phyloP scores from a whole-genome alignment of 2,113 vertebrate species.

The Spea multiplicata region DNA sequence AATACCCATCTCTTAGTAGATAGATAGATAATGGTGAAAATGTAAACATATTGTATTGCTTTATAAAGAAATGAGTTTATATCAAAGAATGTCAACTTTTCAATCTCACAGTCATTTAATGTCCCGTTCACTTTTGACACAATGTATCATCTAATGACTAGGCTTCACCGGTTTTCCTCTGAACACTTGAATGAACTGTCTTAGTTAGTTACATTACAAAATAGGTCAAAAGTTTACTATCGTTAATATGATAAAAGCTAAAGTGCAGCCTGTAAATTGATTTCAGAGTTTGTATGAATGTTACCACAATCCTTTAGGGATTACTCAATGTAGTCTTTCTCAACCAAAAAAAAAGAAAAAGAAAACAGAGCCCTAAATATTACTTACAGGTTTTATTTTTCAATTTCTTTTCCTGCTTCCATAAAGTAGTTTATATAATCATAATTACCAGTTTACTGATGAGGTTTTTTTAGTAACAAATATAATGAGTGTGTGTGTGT shows the following conservation, averaged over 20 bases:
- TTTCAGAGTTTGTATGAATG: neutral
- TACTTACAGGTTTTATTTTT: too few species aligned
- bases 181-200: slow-evolving; percentile 42
- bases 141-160: slow-evolving; percentile 18
- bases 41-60: too few species aligned
- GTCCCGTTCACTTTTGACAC: slow-evolving; percentile 8
- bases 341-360: neutral
- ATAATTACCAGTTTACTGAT: too few species aligned
- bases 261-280: slow-evolving; percentile 2
- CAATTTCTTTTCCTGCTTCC: too few species aligned
- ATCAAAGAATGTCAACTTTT: neutral
- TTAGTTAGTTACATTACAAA: slow-evolving; percentile 26
- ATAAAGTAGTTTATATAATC: too few species aligned
- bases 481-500: too few species aligned
- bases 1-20: too few species aligned
- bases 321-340: neutral
- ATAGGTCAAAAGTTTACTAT: slow-evolving; percentile 33
- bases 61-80: neutral
- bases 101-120: slow-evolving; percentile 10
- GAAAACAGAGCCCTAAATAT: neutral
- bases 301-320: neutral
- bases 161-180: slow-evolving; percentile 11
- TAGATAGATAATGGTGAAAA: too few species aligned
- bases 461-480: too few species aligned
- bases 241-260: slow-evolving; percentile 19